Base-by-base conservation (phyloP, 2,888 invertebrate species). In the Cheilosia grossa region DNA sequence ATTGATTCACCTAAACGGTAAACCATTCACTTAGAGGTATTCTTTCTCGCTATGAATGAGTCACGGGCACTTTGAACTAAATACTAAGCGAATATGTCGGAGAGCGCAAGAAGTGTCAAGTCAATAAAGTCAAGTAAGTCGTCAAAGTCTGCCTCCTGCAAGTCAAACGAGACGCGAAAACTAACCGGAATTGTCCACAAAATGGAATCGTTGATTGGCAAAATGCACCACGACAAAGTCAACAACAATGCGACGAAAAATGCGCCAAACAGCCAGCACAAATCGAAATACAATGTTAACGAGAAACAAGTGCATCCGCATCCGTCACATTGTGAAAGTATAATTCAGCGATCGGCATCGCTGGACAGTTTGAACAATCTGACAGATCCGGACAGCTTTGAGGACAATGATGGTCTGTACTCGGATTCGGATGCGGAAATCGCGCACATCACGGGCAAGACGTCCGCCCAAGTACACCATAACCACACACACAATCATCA, bases 311-410 rank as follows among this genome's bases (percentile, higher is more conserved):
- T 72, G 64, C 56, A 77, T 58, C 47, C 87, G 69, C 37, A 77
- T 58, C 47, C 87, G 69, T 30, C 85, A 64, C 21, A 70, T 63
- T n/a, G 86, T 78, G 58, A 77, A 70, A 40, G 73, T 61, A 87
- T 75, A 66, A 85, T 88, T 59, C 87, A 88, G 80, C 87, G 89
- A 37, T 87, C 94, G 2, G 94, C 94, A 58, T 95, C 95, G 2
- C 91, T 95, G 63, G 95, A 95, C 89, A 95, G 95, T 86, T 92
- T 95, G 37, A 95, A 95, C 80, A 95, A 95, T 91, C 94, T 95
- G 4, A 95, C 95, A 0, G 95, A 95, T 88, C 94, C 93, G 54
- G 94, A 93, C 82, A 93, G 93, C 73, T 93, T 94, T 30, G 94
- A 94, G 89, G 94, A 94, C 42, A 92, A 94, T 86, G 93, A 93